Conservation (phyloP, 2,797 vertebrate species). For the Valencia hispanica region DNA sequence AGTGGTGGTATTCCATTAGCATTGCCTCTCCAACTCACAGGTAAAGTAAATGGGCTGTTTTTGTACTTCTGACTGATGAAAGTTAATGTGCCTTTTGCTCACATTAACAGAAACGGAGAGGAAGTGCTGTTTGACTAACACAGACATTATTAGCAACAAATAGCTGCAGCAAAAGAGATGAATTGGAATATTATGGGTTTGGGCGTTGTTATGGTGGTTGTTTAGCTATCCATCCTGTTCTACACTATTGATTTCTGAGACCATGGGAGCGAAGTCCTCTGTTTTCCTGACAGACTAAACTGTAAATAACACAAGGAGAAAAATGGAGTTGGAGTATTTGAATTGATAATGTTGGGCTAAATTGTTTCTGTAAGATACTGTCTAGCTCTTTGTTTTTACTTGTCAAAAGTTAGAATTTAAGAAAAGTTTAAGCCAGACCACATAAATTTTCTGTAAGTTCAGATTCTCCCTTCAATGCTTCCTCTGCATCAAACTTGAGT, state of each 20-base stretch:
- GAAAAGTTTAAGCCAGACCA: conserved; percentile 22
- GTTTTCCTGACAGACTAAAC: conserved; percentile 6
- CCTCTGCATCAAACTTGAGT: conserved; percentile 20
- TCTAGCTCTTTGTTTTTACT: neutral
- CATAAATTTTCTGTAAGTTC: conserved; percentile 15
- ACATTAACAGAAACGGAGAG: conserved; percentile 43
- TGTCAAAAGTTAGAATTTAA: conserved; percentile 33
- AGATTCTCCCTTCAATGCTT: conserved; percentile 20
- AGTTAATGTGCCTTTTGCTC: conserved; percentile 50
- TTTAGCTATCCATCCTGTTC: conserved; percentile 30
- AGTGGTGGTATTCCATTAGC: conserved; percentile 57
- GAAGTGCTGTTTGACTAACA: conserved; percentile 41
- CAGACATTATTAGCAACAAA: conserved; percentile 20
- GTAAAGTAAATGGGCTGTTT: conserved; percentile 34
- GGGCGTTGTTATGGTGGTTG: conserved; percentile 28
- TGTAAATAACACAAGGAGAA: conserved; percentile 18
- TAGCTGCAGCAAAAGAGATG: conserved; percentile 41
- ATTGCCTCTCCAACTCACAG: conserved; percentile 25
- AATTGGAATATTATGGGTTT: conserved; percentile 34
- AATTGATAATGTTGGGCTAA: conserved; percentile 4
- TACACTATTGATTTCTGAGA: conserved; percentile 45
- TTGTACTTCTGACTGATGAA: conserved; percentile 52
- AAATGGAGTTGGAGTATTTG: neutral
- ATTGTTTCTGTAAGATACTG: conserved; percentile 12
- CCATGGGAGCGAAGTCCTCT: conserved; percentile 21